Evolutionary conservation across 2,888 invertebrate genomes (phyloP).

Genomic region (Neuroscelio doddi): DNA sequence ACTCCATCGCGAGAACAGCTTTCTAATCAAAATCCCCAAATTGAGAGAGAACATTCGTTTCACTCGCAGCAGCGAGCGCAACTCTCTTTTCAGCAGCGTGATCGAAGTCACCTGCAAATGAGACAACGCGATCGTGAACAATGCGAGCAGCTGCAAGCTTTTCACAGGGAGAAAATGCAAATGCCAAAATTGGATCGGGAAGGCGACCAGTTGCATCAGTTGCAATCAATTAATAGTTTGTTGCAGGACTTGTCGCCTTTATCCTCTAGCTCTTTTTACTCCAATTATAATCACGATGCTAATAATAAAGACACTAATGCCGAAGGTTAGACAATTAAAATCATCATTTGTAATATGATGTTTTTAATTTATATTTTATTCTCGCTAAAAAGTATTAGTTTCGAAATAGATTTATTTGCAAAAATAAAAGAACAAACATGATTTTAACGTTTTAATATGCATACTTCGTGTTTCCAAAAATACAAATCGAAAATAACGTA

Average conservation of each 20-base stretch:
- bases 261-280: constrained; percentile 45
- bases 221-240: constrained; percentile 62
- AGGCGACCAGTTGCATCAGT: constrained; percentile 58
- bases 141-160: background rate
- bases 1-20: background rate
- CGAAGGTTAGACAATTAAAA: too few relatives aligned
- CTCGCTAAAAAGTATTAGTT: too few relatives aligned
- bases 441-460: too few relatives aligned
- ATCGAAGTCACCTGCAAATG: constrained; percentile 27
- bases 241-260: constrained; percentile 57
- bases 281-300: constrained; percentile 35
- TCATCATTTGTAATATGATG: too few relatives aligned
- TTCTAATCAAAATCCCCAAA: background rate
- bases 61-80: background rate
- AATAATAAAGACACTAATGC: too few relatives aligned
- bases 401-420: too few relatives aligned
- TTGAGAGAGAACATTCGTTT: constrained; percentile 1
- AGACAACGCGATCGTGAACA: constrained; percentile 46
- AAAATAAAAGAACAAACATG: too few relatives aligned
- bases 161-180: constrained; percentile 9
- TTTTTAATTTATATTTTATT: too few relatives aligned
- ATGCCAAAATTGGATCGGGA: constrained; percentile 31
- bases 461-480: too few relatives aligned
- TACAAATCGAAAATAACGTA: too few relatives aligned
- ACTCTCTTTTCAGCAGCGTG: constrained; percentile 19